Evolutionary conservation across 1,140 invertebrate species (phyloP), one percentile per base, ranked within the genome.

Genomic region (Drosophila takahashii): DNA sequence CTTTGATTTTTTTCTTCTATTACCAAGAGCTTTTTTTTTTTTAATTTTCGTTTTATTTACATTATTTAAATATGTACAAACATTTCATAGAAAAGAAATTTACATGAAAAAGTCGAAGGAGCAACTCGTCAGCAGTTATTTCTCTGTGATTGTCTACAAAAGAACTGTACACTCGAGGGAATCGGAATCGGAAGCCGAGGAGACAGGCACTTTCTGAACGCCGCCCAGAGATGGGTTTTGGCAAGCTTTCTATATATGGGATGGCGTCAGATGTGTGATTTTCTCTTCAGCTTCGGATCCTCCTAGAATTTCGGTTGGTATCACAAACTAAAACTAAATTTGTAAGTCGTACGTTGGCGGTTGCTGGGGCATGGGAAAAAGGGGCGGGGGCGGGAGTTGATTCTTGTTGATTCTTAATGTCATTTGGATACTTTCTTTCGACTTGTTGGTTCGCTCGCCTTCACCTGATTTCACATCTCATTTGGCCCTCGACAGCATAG

Each of bases 31-130:
- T 44, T 16, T 44, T 44, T 44, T 78, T 81, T 70, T 72, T 60
- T 44, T 61, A 66, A 71, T 89, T 84, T 89, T 75, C 52, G 70
- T 89, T 87, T 89, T 89, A 89, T 89, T 89, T 89, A 89, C 85
- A 89, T 84, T 85, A 85, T 70, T 85, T 89, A 84, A 89, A 89
- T 89, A 89, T 89, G 79, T 89, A 89, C 84, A 89, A 89, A 90
- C 57, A 89, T 89, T 89, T 89, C 84, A 90, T 89, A 89, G 84
- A 89, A 87, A 77, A 89, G 84, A 89, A 89, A 76, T 89, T 77
- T 48, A 72, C 84, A 70, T 67, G 77, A 80, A 77, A 81, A 84
- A 84, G 84, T 87, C 77, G 77, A 84, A 77, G 77, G 85, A 77
- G 84, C 85, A 89, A 89, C 79, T 83, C 59, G 66, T 79, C 87